These are phyloP conservation scores for Helobdella robusta DNA, from an alignment of 2,888 invertebrate genomes.

Conservation along the genomic window DNA sequence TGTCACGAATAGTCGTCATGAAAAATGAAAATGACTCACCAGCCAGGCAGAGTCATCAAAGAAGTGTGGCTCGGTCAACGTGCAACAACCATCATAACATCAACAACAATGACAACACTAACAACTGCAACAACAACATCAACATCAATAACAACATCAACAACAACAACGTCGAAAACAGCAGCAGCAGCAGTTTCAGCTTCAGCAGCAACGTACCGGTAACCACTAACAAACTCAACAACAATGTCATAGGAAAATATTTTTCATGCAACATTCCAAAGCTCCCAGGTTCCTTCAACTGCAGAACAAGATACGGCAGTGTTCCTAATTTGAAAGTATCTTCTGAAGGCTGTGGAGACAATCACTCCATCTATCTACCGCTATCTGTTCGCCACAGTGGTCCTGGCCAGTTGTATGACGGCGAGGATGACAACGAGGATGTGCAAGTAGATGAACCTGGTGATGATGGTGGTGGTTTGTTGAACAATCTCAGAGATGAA, in stretches of 20 bases:
- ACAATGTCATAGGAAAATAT: background rate
- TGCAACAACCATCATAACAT: too few relatives aligned
- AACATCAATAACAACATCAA: conserved; percentile 12
- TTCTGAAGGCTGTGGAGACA: too few relatives aligned
- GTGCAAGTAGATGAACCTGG: conserved; percentile 2
- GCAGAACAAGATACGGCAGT: too few relatives aligned
- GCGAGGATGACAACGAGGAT: background rate
- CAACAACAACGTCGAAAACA: conserved; percentile 21
- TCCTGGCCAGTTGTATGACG: background rate
- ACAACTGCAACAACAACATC: conserved; percentile 21
- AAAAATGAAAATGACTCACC: too few relatives aligned
- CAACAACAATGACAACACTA: conserved; percentile 19
- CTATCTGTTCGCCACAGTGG: background rate
- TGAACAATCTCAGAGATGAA: too few relatives aligned
- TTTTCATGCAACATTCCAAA: too few relatives aligned
- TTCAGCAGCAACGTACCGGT: conserved; percentile 1
- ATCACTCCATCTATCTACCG: too few relatives aligned
- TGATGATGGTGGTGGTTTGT: conserved; percentile 18
- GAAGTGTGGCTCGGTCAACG: too few relatives aligned
- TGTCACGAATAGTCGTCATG: too few relatives aligned
- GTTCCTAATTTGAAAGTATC: too few relatives aligned
- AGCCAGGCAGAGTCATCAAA: too few relatives aligned
- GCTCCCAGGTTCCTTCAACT: too few relatives aligned
- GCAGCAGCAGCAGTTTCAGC: conserved; percentile 16
- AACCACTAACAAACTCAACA: background rate